These are phyloP conservation scores for Fulica atra DNA, from an alignment of 2,113 vertebrate genomes.

Conservation along the genomic window DNA sequence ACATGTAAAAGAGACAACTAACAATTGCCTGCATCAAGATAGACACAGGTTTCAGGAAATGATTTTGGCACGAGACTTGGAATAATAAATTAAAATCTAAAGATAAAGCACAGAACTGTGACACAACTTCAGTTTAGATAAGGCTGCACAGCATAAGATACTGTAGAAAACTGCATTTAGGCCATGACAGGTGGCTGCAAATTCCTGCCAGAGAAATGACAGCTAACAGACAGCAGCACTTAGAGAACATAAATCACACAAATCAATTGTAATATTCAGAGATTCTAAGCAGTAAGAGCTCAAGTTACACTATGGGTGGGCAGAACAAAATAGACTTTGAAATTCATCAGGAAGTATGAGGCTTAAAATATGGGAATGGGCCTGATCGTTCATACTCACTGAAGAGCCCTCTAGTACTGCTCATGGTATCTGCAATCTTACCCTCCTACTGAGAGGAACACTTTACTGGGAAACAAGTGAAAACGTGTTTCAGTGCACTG, in stretches of 20 bases:
- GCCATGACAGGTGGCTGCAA: background rate
- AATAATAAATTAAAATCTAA: conserved; percentile 1
- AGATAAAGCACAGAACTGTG: background rate
- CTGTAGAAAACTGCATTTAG: background rate
- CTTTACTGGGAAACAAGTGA: background rate
- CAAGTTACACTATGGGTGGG: background rate
- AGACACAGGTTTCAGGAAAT: conserved; percentile 42
- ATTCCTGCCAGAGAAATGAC: conserved; percentile 24
- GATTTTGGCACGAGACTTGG: conserved; percentile 13
- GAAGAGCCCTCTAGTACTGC: background rate
- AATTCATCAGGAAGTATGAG: conserved; percentile 34
- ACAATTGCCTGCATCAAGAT: conserved; percentile 20
- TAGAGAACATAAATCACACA: background rate
- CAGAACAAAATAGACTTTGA: conserved; percentile 32
- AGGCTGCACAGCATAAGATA: background rate
- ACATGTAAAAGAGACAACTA: background rate
- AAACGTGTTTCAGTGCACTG: background rate
- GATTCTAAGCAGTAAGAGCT: background rate
- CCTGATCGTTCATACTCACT: conserved; percentile 2
- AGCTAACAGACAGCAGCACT: background rate
- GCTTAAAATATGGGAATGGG: conserved; percentile 1
- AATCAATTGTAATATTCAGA: conserved; percentile 29
- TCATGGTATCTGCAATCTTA: background rate
- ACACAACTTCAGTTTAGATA: background rate
- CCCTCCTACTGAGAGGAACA: background rate